Evolutionary conservation across 2,113 vertebrate genomes (phyloP).

Genomic region (Pyrgilauda ruficollis): DNA sequence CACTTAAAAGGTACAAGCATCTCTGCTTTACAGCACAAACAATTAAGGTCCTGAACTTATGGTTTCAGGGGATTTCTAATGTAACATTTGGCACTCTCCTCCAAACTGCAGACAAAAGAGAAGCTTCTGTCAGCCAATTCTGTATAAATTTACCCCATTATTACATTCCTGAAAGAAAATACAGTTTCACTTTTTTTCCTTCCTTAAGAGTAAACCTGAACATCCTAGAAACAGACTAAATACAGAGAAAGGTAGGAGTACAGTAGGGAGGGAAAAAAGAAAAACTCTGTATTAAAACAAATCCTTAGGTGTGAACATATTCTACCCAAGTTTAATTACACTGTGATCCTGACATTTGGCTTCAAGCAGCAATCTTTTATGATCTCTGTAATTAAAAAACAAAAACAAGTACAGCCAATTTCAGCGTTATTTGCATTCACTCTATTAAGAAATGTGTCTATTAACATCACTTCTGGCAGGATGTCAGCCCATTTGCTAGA

Average conservation of each 20-base stretch:
- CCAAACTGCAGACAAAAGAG: neutral
- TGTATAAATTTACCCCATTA: neutral
- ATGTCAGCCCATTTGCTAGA: neutral
- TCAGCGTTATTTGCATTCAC: neutral
- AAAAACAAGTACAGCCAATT: neutral
- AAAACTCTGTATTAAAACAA: neutral
- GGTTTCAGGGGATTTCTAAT: neutral
- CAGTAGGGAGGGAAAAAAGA: neutral
- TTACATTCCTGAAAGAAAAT: neutral
- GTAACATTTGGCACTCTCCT: neutral
- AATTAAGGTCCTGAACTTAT: accelerated
- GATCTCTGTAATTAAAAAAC: neutral
- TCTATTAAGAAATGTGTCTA: neutral
- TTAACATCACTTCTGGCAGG: neutral
- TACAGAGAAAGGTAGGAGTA: neutral
- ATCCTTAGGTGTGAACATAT: neutral
- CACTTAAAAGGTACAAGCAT: neutral
- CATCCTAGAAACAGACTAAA: neutral
- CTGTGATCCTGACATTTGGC: neutral
- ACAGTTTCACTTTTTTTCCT: accelerated
- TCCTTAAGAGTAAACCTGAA: neutral
- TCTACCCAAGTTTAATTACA: neutral
- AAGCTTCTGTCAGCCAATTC: neutral
- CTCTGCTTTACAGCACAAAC: neutral
- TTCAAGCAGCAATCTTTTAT: neutral